Percentiles rank a stretch among this genome's conserved stretches.
Conservation (phyloP, 1,140 invertebrate genomes). For the Sinella curviseta region DNA sequence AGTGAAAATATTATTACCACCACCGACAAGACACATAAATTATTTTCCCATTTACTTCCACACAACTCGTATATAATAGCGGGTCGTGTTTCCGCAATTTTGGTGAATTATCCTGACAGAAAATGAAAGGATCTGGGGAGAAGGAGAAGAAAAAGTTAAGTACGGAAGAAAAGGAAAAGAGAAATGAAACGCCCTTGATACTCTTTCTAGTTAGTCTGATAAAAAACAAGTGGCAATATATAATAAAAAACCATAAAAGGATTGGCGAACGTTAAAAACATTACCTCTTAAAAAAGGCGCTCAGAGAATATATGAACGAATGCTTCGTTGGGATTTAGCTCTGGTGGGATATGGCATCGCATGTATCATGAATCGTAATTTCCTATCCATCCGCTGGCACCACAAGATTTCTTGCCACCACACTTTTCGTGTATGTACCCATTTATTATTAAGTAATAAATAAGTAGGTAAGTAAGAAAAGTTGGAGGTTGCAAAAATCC, state of each 20-base stretch:
- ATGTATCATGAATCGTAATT: neutral
- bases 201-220: too few species aligned
- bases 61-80: conserved; percentile 7
- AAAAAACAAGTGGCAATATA: neutral
- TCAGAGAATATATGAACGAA: too few species aligned
- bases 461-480: too few species aligned
- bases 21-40: neutral
- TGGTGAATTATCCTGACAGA: neutral
- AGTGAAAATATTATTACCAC: neutral
- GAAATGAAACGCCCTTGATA: neutral
- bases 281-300: too few species aligned
- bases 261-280: neutral
- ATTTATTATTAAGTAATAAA: too few species aligned
- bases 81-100: neutral
- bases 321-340: too few species aligned
- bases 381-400: too few species aligned
- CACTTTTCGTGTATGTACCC: too few species aligned
- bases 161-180: too few species aligned
- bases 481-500: too few species aligned
- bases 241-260: neutral
- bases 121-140: neutral
- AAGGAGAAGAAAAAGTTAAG: neutral
- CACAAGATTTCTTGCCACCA: neutral
- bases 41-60: conserved; percentile 12
- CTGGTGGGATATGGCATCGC: neutral